A percentile compares a stretch with the other conserved stretches of the same genome.
Evolutionary conservation across 2,888 invertebrate species (phyloP).

Genomic region (Agapostemon virescens): DNA sequence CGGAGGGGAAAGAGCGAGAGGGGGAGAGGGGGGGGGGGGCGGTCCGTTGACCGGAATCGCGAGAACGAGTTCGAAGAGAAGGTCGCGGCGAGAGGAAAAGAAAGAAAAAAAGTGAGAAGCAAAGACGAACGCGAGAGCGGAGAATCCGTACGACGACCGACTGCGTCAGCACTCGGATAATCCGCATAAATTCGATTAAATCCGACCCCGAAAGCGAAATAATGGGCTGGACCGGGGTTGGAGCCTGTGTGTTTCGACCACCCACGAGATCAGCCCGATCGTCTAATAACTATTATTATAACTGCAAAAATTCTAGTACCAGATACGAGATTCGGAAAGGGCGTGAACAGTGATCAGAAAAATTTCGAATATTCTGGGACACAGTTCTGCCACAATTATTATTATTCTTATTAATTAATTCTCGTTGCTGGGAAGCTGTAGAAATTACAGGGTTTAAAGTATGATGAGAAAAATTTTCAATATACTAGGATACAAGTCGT

Average conservation of each 20-base stretch:
- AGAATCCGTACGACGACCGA: constrained; percentile 34
- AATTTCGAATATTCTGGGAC: no score
- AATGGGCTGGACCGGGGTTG: background rate
- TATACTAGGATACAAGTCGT: no score
- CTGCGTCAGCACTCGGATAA: constrained; percentile 39
- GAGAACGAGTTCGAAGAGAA: constrained; percentile 46
- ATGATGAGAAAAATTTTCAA: no score
- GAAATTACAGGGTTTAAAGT: no score
- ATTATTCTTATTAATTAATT: no score
- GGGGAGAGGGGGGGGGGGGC: background rate
- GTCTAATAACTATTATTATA: background rate
- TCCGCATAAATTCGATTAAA: constrained; percentile 35
- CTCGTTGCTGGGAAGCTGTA: no score
- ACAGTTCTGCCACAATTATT: no score
- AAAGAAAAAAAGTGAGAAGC: background rate
- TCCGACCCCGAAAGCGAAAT: background rate
- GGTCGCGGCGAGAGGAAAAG: constrained; percentile 17
- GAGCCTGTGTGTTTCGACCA: background rate
- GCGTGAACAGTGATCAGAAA: no score
- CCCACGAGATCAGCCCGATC: background rate
- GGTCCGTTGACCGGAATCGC: constrained; percentile 30
- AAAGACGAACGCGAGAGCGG: background rate
- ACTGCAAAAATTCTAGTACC: no score
- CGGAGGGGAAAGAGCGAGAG: background rate
- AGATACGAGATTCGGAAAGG: no score